Percentiles rank a stretch among this genome's conserved stretches.
phyloP scores from a whole-genome alignment of 2,888 invertebrate genomes.

The Cephus pulcher region DNA sequence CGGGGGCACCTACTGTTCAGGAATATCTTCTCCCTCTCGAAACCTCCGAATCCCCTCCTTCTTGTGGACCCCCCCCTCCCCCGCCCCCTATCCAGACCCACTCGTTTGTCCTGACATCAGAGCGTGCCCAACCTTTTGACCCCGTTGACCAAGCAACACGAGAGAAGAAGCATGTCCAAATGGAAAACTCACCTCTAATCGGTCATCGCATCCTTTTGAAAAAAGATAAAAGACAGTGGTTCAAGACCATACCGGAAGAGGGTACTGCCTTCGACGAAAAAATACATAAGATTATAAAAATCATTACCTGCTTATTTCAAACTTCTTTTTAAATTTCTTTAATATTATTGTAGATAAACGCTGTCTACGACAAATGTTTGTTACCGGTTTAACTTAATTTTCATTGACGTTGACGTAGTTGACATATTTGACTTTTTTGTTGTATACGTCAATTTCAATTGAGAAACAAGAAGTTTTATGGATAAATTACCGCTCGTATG shows the following conservation, averaged over 20 bases:
- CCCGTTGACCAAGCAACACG: not conserved
- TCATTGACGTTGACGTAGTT: no score
- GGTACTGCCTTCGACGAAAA: not conserved
- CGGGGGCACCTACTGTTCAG: conserved; percentile 14
- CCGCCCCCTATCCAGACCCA: not conserved
- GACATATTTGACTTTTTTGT: no score
- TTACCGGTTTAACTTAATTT: no score
- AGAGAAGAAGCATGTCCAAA: not conserved
- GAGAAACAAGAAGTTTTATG: no score
- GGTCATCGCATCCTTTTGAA: not conserved
- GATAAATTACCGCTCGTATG: no score
- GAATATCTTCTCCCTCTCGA: not conserved
- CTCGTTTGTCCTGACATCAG: not conserved
- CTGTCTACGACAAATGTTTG: not conserved
- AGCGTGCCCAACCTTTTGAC: not conserved
- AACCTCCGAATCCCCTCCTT: not conserved
- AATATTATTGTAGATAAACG: not conserved
- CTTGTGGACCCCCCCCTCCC: not conserved
- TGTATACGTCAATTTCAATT: no score
- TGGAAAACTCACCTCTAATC: not conserved
- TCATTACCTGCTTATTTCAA: not conserved
- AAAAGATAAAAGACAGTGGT: not conserved
- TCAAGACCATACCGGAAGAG: not conserved
- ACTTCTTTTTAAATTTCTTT: not conserved
- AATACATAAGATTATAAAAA: not conserved